phyloP scores from a whole-genome alignment of 1,140 invertebrate species.

The Platorchestia sp. region DNA sequence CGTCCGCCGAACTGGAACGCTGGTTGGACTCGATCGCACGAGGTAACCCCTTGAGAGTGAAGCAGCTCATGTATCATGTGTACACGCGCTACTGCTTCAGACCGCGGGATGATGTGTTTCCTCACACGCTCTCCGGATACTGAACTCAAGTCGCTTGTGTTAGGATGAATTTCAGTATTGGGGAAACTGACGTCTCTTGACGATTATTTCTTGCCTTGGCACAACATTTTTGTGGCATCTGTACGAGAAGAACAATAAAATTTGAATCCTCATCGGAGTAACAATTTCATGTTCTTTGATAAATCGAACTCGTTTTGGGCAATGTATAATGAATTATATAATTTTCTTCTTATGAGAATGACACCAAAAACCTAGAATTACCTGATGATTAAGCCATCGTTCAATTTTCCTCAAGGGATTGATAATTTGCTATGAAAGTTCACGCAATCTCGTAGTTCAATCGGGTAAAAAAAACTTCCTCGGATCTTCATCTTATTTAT shows the following conservation, averaged over 20 bases:
- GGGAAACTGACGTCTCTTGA: not conserved
- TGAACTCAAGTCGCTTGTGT: not conserved
- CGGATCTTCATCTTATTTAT: constrained; percentile 46
- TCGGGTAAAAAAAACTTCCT: not conserved
- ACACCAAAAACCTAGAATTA: no score
- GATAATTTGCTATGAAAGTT: not conserved
- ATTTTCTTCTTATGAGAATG: no score
- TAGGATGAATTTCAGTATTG: not conserved
- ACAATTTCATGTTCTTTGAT: no score
- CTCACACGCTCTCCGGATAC: constrained; percentile 8
- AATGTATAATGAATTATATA: no score
- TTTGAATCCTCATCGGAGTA: no score
- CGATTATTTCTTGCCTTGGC: no score
- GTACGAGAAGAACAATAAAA: no score
- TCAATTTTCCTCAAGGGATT: no score
- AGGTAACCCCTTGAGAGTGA: constrained; percentile 58
- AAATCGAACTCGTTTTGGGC: no score
- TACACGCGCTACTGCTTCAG: constrained; percentile 62
- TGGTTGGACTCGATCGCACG: constrained; percentile 63
- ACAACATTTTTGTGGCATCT: no score
- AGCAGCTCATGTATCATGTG: constrained; percentile 62
- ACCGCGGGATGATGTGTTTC: constrained; percentile 45
- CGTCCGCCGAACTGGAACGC: constrained; percentile 60
- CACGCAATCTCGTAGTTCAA: not conserved
- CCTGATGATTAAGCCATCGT: no score